Base-by-base conservation (phyloP, 2,113 vertebrate genomes). In the Dendropsophus ebraccatus region DNA sequence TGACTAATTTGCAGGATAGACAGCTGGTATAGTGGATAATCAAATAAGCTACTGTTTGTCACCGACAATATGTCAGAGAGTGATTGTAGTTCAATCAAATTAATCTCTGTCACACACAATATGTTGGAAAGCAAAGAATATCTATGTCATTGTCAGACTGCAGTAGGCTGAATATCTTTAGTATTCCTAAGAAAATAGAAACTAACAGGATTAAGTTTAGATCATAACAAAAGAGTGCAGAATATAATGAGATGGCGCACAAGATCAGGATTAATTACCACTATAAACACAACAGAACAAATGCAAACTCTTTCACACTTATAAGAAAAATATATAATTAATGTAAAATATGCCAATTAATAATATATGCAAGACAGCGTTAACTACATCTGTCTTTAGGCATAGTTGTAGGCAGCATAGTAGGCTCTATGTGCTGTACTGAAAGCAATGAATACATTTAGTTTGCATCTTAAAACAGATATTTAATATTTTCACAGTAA, bases 1-100 rank as follows among this genome's bases (percentile, higher is more conserved):
- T 52, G 41, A 50, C 41, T 85, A 85, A 52, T 85, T 65, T 85
- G 58, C 17, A 77, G 83, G 28, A 60, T 37, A 85, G 60, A 85
- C 74, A 37, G 56, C n/a, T 78, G 75, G 30, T 77, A 49, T 78
- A 16, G 32, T 70, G 32, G 49, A 30, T 86, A 86, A 54, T 69
- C 58, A 85, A 79, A 79, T 37, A 79, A 86, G 32, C 60, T 35
- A 56, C 47, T 23, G 45, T 78, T 86, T 86, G 84, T 80, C 84
- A 79, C 49, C 69, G 79, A 85, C 49, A 86, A 79, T 86, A 79
- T 79, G 75, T 69, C 21, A 52, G 30, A 56, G 13, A 56, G 62
- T 85, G 84, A 85, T 70, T 85, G 84, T 79, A 52, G 75, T 72
- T 79, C 84, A 80, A 72, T 86, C 62, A 86, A 47, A 86, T 80